phyloP scores from a whole-genome alignment of 2,113 vertebrate genomes.

The Pseudopipra pipra region DNA sequence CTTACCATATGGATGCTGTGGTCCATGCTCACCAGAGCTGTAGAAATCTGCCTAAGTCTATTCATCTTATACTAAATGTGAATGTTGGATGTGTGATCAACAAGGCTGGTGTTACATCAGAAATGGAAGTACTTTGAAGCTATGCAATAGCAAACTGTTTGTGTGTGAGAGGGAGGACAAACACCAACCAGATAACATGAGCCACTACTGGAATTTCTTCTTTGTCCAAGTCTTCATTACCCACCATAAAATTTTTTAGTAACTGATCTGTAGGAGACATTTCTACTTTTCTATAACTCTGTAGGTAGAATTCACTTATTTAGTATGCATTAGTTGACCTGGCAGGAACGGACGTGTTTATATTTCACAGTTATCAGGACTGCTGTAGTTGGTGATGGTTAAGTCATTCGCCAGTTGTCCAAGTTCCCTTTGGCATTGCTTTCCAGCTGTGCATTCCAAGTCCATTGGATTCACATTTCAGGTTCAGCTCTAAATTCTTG shows the following conservation, averaged over 20 bases:
- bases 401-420: background rate
- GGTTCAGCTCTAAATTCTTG: background rate
- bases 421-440: background rate
- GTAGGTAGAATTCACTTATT: background rate
- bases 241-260: background rate
- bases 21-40: background rate
- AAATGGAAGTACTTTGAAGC: background rate
- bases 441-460: background rate
- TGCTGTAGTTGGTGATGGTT: background rate
- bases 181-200: background rate
- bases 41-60: background rate
- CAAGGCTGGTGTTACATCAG: background rate
- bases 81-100: fast-evolving
- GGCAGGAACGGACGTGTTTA: background rate
- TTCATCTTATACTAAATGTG: background rate
- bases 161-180: background rate
- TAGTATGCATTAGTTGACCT: background rate
- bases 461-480: background rate
- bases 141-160: background rate
- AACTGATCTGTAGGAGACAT: background rate
- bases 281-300: background rate
- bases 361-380: background rate
- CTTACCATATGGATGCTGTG: background rate
- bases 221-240: background rate
- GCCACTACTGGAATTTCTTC: background rate